phyloP scores from a whole-genome alignment of 2,113 vertebrate genomes.

The Rhinichthys klamathensis region DNA sequence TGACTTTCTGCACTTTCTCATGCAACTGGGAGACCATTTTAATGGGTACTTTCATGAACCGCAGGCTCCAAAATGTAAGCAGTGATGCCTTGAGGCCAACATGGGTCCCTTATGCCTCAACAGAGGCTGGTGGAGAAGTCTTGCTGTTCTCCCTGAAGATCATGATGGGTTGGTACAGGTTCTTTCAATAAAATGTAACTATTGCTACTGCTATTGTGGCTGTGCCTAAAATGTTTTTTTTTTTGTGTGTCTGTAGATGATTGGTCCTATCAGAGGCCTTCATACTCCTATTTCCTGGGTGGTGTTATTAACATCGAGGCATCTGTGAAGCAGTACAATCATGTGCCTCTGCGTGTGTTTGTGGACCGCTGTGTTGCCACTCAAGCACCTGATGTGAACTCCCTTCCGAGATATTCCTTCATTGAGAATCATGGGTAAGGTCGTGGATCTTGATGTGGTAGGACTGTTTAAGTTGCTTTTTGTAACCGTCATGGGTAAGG shows the following conservation, averaged over 20 bases:
- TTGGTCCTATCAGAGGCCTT: conserved; percentile 57
- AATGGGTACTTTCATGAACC: not conserved
- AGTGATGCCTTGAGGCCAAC: conserved; percentile 57
- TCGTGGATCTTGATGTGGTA: no score
- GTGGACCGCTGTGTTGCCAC: conserved; percentile 70
- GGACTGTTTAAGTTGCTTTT: no score
- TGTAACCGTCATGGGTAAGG: no score
- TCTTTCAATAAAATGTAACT: not conserved
- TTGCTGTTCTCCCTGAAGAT: conserved; percentile 64
- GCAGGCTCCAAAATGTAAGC: conserved; percentile 65
- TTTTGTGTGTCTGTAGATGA: conserved; percentile 47
- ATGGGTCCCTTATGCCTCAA: conserved; percentile 57
- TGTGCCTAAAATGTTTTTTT: not conserved
- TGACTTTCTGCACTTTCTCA: not conserved
- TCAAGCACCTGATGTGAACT: conserved; percentile 43
- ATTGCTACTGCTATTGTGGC: rapidly evolving
- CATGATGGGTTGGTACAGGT: conserved; percentile 64
- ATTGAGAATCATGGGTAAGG: conserved; percentile 67
- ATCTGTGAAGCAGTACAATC: conserved; percentile 60
- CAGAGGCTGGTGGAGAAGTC: conserved; percentile 50
- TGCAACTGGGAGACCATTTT: not conserved
- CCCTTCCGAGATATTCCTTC: conserved; percentile 66
- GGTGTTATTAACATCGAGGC: conserved; percentile 54
- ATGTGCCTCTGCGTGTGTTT: conserved; percentile 62
- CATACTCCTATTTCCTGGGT: conserved; percentile 57